These are phyloP conservation scores for Lycophotia porphyrea DNA, from an alignment of 2,888 invertebrate genomes.

Conservation along the genomic window DNA sequence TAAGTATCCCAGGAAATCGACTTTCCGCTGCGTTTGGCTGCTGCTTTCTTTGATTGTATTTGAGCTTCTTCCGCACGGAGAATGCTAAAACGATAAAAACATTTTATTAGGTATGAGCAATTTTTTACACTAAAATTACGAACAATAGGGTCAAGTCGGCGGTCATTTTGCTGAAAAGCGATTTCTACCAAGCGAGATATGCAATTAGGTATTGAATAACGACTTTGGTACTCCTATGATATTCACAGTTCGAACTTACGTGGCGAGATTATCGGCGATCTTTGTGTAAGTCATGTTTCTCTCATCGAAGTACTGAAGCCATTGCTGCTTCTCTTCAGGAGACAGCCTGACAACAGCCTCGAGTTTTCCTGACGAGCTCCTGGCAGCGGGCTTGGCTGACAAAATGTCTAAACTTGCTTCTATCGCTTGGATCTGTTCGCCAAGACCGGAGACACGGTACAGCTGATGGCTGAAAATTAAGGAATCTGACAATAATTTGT, in stretches of 20 bases:
- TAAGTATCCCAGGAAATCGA: slow-evolving; percentile 83
- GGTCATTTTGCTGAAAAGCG: not conserved
- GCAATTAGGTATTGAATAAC: not conserved
- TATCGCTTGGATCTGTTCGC: slow-evolving; percentile 73
- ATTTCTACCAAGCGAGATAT: not conserved
- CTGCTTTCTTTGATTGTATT: slow-evolving; percentile 68
- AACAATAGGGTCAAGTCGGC: not conserved
- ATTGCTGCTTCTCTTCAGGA: slow-evolving; percentile 79
- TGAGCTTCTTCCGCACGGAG: slow-evolving; percentile 80
- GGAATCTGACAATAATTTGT: slow-evolving; percentile 10
- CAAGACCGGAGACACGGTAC: slow-evolving; percentile 78
- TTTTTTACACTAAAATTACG: not conserved
- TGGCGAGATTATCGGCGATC: slow-evolving; percentile 82
- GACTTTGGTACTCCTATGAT: not conserved
- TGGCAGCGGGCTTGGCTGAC: slow-evolving; percentile 75
- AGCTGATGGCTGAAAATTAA: slow-evolving; percentile 78
- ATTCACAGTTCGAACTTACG: slow-evolving; percentile 72
- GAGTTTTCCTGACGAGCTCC: slow-evolving; percentile 74
- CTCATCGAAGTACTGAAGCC: slow-evolving; percentile 79
- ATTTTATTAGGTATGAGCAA: not conserved
- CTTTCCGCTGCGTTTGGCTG: slow-evolving; percentile 74
- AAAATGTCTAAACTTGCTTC: slow-evolving; percentile 79
- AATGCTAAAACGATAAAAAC: slow-evolving; percentile 71
- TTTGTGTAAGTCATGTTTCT: slow-evolving; percentile 76
- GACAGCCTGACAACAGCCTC: slow-evolving; percentile 81